phyloP scores from a whole-genome alignment of 92 coral and sea anemone species.

The Metridium senile region DNA sequence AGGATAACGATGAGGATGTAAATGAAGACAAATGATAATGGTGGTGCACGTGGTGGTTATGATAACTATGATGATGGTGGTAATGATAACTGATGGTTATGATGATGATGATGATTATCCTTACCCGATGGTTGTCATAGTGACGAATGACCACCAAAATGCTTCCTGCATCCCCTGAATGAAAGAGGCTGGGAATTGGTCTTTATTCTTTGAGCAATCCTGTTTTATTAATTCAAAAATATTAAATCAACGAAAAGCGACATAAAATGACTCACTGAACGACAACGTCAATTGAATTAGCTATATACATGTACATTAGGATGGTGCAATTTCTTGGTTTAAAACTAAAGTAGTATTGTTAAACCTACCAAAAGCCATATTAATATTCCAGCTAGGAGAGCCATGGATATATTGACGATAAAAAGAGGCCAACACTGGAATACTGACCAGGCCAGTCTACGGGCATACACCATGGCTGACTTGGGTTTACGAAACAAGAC shows the following conservation, averaged over 20 bases:
- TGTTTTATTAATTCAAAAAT: conserved; percentile 5
- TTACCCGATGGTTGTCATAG: conserved; percentile 89
- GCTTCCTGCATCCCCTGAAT: conserved; percentile 69
- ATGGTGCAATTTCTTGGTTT: no score
- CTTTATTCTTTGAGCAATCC: conserved; percentile 56
- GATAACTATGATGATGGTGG: no score
- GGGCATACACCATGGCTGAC: conserved; percentile 28
- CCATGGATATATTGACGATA: conserved; percentile 28
- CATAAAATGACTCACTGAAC: no score
- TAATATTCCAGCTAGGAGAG: conserved; percentile 42
- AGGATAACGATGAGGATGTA: no score
- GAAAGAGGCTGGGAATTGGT: conserved; percentile 65
- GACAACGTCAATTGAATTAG: no score
- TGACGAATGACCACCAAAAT: conserved; percentile 87
- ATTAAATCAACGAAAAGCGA: not conserved
- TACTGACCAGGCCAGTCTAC: conserved; percentile 36
- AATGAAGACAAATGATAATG: no score
- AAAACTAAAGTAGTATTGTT: no score
- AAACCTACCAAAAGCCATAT: conserved; percentile 55
- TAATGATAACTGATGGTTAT: no score
- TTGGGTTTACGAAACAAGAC: conserved; percentile 15
- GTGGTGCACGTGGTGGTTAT: no score
- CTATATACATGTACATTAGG: no score
- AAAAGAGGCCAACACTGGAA: conserved; percentile 42
- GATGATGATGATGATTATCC: no score